Conservation (phyloP, 2,888 invertebrate species). For the Philereme transversata region DNA sequence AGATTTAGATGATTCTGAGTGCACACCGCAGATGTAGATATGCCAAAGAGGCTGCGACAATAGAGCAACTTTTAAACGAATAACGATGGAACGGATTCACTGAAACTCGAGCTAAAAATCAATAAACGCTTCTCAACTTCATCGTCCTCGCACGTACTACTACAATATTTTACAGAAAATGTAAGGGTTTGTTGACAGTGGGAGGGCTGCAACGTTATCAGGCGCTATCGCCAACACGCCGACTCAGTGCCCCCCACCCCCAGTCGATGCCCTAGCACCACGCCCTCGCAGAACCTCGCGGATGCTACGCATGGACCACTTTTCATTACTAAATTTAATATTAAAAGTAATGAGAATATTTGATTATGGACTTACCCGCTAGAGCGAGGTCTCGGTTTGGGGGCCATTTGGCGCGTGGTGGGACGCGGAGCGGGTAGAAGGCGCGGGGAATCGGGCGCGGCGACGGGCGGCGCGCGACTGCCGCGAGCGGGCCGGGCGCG, state of each 20-base stretch:
- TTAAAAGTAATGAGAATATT: constrained; percentile 16
- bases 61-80: constrained; percentile 43
- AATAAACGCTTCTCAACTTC: constrained; percentile 61
- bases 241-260: constrained; percentile 61
- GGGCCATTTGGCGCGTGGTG: constrained; percentile 79
- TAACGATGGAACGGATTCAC: constrained; percentile 43
- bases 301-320: constrained; percentile 68
- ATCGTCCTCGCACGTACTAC: constrained; percentile 44
- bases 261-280: constrained; percentile 61
- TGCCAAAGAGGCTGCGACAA: constrained; percentile 65
- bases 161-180: constrained; percentile 40
- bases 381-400: constrained; percentile 69
- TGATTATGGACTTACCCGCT: constrained; percentile 71
- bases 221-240: constrained; percentile 67
- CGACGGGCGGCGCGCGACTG: constrained; percentile 72
- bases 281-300: constrained; percentile 65
- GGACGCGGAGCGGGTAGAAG: constrained; percentile 46
- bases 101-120: constrained; percentile 65
- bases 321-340: constrained; percentile 19
- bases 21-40: constrained; percentile 49
- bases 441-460: constrained; percentile 59
- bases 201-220: constrained; percentile 73
- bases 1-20: constrained; percentile 31
- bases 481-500: constrained; percentile 57
- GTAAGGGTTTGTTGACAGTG: constrained; percentile 77